Base-by-base conservation (phyloP, 2,888 invertebrate species). In the Gisinianus flammeolus region DNA sequence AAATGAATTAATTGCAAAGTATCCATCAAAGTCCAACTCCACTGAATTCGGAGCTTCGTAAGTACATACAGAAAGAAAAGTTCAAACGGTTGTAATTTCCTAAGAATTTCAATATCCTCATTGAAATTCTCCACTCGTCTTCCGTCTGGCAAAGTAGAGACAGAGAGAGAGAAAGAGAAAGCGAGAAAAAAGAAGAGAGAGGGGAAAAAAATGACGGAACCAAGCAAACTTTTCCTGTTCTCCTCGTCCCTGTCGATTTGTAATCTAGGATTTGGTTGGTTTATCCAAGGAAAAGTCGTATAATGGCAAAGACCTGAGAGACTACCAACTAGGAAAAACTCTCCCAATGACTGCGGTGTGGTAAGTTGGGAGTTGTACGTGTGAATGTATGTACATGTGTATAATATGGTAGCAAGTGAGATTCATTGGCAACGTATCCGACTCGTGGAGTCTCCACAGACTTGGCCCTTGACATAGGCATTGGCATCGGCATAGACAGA, bases 121-220 rank as follows among this genome's bases (percentile, higher is more conserved):
- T n/a, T n/a, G n/a, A n/a, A n/a, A n/a, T n/a, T n/a, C n/a, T n/a
- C n/a, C n/a, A n/a, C n/a, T n/a, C n/a, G n/a, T n/a, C n/a, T n/a
- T n/a, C n/a, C n/a, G n/a, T n/a, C n/a, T n/a, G n/a, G n/a, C n/a
- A n/a, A n/a, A n/a, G n/a, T n/a, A n/a, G n/a, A n/a, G n/a, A n/a
- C n/a, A n/a, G n/a, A 44, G 44, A 44, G 44, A 44, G 44, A 44
- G 16, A 16, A 16, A 44, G 44, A 10, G 44, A 44, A 44, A 16
- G 44, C 6, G 44, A 6, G 6, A 44, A 10, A 54, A 19, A 54
- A 54, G 54, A 54, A 54, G n/a, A n/a, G n/a, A n/a, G n/a, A n/a
- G n/a, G n/a, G n/a, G n/a, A n/a, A 54, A 54, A 54, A 54, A 54
- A 54, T 54, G 54, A 54, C 54, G n/a, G 54, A 54, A n/a, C 54